phyloP scores from a whole-genome alignment of 2,888 invertebrate species.

The Scaptomyza caliginosa region DNA sequence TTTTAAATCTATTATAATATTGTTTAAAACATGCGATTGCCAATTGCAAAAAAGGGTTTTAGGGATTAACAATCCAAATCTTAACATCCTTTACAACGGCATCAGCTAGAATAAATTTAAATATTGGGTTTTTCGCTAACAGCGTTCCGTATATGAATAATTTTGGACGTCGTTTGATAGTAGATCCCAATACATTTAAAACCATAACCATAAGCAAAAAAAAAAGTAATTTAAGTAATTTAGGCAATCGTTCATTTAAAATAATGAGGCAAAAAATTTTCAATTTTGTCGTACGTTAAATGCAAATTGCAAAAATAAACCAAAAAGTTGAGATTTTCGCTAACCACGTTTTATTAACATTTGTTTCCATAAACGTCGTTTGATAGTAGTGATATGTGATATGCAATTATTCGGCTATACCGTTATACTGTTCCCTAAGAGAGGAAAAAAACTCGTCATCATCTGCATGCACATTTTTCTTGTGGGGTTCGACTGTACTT shows the following conservation, averaged over 20 bases:
- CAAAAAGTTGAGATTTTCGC: constrained; percentile 62
- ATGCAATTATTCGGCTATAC: constrained; percentile 7
- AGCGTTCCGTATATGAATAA: constrained; percentile 37
- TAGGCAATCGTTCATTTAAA: constrained; percentile 14
- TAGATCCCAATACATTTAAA: constrained; percentile 49
- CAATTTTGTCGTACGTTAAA: constrained; percentile 20
- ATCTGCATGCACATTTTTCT: constrained; percentile 46
- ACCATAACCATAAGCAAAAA: neutral
- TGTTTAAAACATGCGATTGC: neutral
- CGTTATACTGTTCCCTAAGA: constrained; percentile 9
- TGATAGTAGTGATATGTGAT: constrained; percentile 64
- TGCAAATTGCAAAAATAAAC: constrained; percentile 55
- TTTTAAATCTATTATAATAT: too few relatives aligned
- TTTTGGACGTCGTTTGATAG: constrained; percentile 70
- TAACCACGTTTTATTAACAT: constrained; percentile 51
- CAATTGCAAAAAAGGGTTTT: constrained; percentile 4
- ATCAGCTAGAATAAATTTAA: constrained; percentile 43
- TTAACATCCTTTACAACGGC: constrained; percentile 11
- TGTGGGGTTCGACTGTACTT: constrained; percentile 70
- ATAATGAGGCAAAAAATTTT: constrained; percentile 23
- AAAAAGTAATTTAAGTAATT: too few relatives aligned
- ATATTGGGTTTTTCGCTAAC: constrained; percentile 72
- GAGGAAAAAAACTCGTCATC: constrained; percentile 28
- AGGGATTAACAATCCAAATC: constrained; percentile 12
- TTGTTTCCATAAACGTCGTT: constrained; percentile 48